A percentile compares a stretch with the other conserved stretches of the same genome.
Evolutionary conservation across 2,113 vertebrate species (phyloP).

Genomic region (Odocoileus virginianus): DNA sequence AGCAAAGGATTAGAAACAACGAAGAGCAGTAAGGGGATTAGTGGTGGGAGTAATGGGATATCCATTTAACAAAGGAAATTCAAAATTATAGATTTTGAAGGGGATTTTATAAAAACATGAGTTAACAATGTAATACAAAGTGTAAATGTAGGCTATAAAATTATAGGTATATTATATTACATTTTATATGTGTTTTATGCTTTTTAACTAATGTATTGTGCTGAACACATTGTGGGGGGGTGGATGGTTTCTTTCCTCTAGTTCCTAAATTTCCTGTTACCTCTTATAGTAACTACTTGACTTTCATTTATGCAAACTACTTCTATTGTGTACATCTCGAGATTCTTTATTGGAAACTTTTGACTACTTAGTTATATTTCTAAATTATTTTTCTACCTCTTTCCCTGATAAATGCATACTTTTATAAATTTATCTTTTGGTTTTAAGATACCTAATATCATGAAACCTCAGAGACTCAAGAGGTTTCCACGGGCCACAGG

Average conservation of each 20-base stretch:
- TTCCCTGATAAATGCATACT: not conserved
- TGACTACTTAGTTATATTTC: not conserved
- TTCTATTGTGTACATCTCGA: not conserved
- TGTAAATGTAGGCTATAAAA: not conserved
- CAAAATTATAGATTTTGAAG: not conserved
- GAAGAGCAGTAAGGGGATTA: not conserved
- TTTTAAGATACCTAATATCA: not conserved
- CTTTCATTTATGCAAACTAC: not conserved
- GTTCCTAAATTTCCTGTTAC: not conserved
- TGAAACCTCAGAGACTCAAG: not conserved
- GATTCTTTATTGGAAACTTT: not conserved
- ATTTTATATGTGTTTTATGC: not conserved
- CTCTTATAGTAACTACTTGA: not conserved
- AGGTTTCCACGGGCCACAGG: not conserved
- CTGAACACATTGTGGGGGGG: not conserved
- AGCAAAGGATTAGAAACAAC: not conserved
- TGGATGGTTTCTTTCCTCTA: not conserved
- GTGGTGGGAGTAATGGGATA: not conserved
- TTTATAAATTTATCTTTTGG: not conserved
- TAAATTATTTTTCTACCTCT: not conserved
- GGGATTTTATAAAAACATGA: not conserved
- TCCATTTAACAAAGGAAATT: slow-evolving; percentile 13
- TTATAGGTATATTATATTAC: not conserved
- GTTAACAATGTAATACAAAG: not conserved
- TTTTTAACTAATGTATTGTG: not conserved